Conservation (phyloP, 23 tunicate genomes). For the Trididemnum miniatum region DNA sequence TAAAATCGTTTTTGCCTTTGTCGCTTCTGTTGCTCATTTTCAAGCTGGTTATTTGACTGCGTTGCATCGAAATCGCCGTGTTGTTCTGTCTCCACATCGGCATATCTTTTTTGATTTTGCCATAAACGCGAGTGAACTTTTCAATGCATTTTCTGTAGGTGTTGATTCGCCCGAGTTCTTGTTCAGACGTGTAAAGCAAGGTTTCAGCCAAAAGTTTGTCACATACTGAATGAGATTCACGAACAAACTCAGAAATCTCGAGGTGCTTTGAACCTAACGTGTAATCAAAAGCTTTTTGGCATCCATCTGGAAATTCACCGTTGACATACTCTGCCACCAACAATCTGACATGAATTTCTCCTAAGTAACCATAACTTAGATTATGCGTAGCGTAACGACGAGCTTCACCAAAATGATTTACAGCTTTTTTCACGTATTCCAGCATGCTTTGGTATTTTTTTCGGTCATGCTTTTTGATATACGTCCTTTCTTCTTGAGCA, state of each 20-base stretch:
- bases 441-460: neutral
- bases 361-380: slow-evolving; percentile 50
- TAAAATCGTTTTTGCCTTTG: neutral
- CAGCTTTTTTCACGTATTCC: slow-evolving; percentile 22
- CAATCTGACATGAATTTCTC: slow-evolving; percentile 51
- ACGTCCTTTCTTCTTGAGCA: slow-evolving; percentile 1
- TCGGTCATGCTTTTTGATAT: neutral
- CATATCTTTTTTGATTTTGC: slow-evolving; percentile 1
- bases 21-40: slow-evolving; percentile 27
- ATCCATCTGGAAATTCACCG: slow-evolving; percentile 3
- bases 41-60: slow-evolving; percentile 31
- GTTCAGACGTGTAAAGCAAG: slow-evolving; percentile 24
- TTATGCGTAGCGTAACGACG: slow-evolving; percentile 34
- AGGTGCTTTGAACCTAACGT: neutral
- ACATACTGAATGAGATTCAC: slow-evolving; percentile 55
- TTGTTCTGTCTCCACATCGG: neutral
- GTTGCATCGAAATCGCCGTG: neutral
- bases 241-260: slow-evolving; percentile 23
- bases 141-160: slow-evolving; percentile 26
- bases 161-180: slow-evolving; percentile 5
- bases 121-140: slow-evolving; percentile 35
- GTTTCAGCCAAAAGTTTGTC: slow-evolving; percentile 60
- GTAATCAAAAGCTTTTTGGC: slow-evolving; percentile 6
- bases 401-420: slow-evolving; percentile 28
- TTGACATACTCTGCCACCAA: slow-evolving; percentile 39